Conservation (phyloP, 2,113 vertebrate genomes). For the Heptranchias perlo region DNA sequence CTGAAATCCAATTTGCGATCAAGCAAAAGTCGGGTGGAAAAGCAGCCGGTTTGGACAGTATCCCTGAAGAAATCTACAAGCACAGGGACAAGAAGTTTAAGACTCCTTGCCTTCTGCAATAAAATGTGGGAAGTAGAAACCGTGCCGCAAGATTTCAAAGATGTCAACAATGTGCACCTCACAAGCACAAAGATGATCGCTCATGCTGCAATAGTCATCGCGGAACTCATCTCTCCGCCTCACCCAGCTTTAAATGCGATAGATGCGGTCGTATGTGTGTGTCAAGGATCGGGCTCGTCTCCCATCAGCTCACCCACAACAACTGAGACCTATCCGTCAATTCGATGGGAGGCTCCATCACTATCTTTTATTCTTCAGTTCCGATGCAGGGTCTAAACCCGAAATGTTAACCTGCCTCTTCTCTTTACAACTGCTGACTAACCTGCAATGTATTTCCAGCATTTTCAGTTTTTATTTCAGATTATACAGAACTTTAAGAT, state of each 20-base stretch:
- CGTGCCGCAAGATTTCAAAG: too few species aligned
- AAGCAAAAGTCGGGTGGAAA: not conserved
- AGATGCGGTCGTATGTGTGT: not conserved
- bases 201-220: not conserved
- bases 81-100: not conserved
- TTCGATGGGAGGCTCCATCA: not conserved
- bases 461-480: not conserved
- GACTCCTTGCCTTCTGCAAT: not conserved
- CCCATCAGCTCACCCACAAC: not conserved
- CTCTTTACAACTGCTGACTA: not conserved
- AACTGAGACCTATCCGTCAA: not conserved
- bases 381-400: not conserved
- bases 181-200: too few species aligned
- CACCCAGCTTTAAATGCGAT: not conserved
- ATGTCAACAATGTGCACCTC: too few species aligned
- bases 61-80: not conserved
- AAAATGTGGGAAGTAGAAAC: not conserved
- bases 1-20: not conserved
- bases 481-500: not conserved
- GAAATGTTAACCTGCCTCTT: not conserved
- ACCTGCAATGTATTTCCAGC: not conserved
- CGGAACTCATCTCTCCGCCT: not conserved
- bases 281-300: not conserved
- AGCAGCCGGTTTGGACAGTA: not conserved
- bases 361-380: not conserved